Base-by-base conservation (phyloP, 1,140 invertebrate genomes). In the Prorops nasuta region DNA sequence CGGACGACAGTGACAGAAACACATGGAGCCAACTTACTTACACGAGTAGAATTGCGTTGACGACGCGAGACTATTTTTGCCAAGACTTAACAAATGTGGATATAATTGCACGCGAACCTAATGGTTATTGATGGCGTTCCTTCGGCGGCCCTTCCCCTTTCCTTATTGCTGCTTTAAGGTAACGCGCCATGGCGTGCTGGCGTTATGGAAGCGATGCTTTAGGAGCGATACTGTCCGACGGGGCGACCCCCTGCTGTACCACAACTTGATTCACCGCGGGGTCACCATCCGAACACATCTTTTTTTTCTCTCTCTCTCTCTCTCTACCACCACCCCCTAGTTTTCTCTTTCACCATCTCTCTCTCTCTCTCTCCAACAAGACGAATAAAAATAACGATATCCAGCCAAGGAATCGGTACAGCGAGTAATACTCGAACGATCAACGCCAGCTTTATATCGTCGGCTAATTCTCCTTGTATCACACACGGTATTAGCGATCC, bases 61-160 rank as follows among this genome's bases (percentile, higher is more conserved):
- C 18, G 9, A 28, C 20, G 20, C 16, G 7, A 40, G 9, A 12
- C n/a, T 36, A 48, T 46, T 46, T 44, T 31, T 32, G 18, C 18
- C 28, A 14, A 16, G 18, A 56, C 52, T 55, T 68, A 64, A 69
- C 64, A 63, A 69, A 71, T 68, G 67, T 58, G 57, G 43, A 65
- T 73, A 69, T 73, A 76, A 76, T 72, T 74, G 64, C 67, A 58
- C 63, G 56, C 55, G 58, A 67, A 58, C 58, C 64, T 72, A 76
- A 74, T 74, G 69, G 55, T 74, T 72, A 74, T 76, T 67, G 69
- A 76, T 74, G 71, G 57, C 47, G 49, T 58, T 55, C 58, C 58
- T 67, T 57, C 54, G 54, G 58, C 44, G 38, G 40, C 51, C 6
- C 22, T 6, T 40, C 9, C n/a, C 15, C 14, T 16, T 12, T 32